Evolutionary conservation across 2,113 vertebrate species (phyloP).

Genomic region (Murina feae): DNA sequence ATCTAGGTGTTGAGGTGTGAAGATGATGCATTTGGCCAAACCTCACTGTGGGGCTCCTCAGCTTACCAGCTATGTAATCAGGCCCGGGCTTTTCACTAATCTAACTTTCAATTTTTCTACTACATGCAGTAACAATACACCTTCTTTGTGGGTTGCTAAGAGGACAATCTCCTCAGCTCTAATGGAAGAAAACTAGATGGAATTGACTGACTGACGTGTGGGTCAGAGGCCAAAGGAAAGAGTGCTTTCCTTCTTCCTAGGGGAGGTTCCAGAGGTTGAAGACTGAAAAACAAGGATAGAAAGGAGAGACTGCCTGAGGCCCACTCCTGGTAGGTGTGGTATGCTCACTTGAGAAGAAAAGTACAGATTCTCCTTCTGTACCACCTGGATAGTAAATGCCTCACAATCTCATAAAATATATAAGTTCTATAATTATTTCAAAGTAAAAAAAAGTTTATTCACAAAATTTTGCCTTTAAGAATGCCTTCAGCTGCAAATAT

Average conservation of each 20-base stretch:
- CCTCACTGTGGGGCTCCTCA: neutral
- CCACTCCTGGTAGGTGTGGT: neutral
- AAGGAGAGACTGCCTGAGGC: neutral
- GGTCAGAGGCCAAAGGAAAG: neutral
- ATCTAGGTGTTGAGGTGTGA: neutral
- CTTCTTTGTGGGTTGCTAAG: neutral
- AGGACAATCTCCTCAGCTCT: neutral
- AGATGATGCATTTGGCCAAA: neutral
- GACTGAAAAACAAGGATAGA: neutral
- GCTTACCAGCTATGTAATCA: neutral
- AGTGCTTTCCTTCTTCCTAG: neutral
- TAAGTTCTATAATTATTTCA: neutral
- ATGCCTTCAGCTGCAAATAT: neutral
- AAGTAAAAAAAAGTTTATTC: conserved; percentile 1
- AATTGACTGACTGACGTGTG: neutral
- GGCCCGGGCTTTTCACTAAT: neutral
- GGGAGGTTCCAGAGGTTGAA: neutral
- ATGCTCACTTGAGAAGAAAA: neutral
- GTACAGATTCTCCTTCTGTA: neutral
- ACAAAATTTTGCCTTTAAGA: neutral
- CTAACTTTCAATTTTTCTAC: neutral
- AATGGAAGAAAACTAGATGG: neutral
- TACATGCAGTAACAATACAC: neutral
- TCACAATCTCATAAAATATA: neutral
- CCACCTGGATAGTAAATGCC: neutral